Conservation (phyloP, 2,797 vertebrate genomes). For the Podargus strigoides region DNA sequence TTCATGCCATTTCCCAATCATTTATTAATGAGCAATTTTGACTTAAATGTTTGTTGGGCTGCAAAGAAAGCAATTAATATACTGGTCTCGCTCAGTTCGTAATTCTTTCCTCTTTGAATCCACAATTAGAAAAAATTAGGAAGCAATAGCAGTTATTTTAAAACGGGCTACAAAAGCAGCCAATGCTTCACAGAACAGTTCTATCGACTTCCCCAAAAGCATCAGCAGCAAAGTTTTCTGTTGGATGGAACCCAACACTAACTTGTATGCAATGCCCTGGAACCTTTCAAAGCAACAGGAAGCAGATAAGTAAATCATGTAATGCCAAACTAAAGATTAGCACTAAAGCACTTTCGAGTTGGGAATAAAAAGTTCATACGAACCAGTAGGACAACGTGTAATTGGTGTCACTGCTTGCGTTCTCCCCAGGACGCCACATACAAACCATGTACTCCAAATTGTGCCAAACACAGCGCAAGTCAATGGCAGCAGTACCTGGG, state of each 20-base stretch:
- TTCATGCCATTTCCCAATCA: neutral
- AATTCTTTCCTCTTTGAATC: neutral
- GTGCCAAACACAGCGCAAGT: conserved; percentile 68
- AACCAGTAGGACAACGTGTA: conserved; percentile 76
- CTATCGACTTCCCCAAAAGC: neutral
- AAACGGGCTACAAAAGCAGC: neutral
- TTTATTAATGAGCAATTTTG: neutral
- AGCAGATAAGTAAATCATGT: neutral
- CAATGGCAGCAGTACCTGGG: conserved; percentile 66
- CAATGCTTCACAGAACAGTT: neutral
- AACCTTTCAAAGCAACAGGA: neutral
- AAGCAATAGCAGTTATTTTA: neutral
- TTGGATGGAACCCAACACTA: neutral
- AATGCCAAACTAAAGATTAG: neutral
- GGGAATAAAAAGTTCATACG: neutral
- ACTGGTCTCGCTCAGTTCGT: neutral
- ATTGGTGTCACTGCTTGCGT: conserved; percentile 36
- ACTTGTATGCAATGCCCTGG: neutral
- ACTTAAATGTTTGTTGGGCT: neutral
- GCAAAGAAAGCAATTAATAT: neutral
- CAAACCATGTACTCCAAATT: conserved; percentile 70
- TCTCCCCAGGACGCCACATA: conserved; percentile 69
- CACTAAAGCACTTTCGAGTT: neutral
- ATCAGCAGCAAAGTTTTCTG: neutral
- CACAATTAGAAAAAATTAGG: neutral